Conservation (phyloP, 2,113 vertebrate species). For the Pontoporia blainvillei region DNA sequence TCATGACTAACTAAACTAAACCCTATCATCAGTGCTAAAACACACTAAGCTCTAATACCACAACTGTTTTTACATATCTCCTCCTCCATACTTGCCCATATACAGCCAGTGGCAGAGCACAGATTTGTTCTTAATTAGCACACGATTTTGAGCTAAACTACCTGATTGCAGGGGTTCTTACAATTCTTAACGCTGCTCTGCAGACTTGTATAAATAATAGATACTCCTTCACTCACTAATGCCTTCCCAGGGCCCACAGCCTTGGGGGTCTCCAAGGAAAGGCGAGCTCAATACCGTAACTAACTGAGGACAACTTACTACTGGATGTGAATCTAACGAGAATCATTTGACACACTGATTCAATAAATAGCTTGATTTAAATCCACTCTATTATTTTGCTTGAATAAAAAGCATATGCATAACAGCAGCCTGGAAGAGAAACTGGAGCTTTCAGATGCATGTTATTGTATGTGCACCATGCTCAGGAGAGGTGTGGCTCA, state of each 20-base stretch:
- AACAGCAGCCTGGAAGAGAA: slow-evolving; percentile 31
- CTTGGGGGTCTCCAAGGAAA: neutral
- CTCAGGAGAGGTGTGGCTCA: neutral
- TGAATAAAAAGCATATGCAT: slow-evolving; percentile 20
- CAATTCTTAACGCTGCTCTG: neutral
- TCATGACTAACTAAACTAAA: neutral
- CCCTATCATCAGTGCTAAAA: neutral
- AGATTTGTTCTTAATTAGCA: slow-evolving; percentile 51
- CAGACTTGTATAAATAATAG: slow-evolving; percentile 22
- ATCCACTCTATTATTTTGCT: neutral
- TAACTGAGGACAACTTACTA: slow-evolving; percentile 44
- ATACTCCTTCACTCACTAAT: neutral
- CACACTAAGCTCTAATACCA: neutral
- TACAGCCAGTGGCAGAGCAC: neutral
- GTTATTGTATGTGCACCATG: neutral
- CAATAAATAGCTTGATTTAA: slow-evolving; percentile 6
- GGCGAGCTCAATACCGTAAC: neutral
- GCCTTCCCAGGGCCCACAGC: neutral
- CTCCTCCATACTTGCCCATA: slow-evolving; percentile 20
- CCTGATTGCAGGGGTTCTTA: slow-evolving; percentile 47
- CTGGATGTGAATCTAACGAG: neutral
- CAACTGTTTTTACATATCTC: neutral
- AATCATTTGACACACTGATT: neutral
- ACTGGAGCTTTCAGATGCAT: neutral
- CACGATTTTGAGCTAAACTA: neutral